phyloP scores from a whole-genome alignment of 2,113 vertebrate genomes.

The Pogonocichla stellata region DNA sequence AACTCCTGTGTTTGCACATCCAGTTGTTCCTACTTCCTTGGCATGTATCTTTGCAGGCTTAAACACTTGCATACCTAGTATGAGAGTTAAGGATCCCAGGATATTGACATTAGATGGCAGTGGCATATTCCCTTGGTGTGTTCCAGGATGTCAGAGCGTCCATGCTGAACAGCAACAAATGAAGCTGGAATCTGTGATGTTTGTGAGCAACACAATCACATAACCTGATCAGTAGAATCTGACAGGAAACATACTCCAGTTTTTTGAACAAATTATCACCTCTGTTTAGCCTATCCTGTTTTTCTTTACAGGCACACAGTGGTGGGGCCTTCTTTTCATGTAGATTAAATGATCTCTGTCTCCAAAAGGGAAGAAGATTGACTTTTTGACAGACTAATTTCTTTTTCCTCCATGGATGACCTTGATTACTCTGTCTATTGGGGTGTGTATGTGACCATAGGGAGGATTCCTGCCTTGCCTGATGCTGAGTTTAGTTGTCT shows the following conservation, averaged over 20 bases:
- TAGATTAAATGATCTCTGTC: neutral
- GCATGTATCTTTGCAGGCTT: neutral
- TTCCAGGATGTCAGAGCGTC: neutral
- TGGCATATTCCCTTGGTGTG: rapidly evolving
- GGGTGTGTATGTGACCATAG: neutral
- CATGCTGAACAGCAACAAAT: neutral
- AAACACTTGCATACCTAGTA: neutral
- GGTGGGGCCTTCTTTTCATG: rapidly evolving
- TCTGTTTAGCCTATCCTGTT: neutral
- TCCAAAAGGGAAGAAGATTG: neutral
- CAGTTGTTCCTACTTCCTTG: neutral
- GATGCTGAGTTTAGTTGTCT: neutral
- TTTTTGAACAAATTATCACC: neutral
- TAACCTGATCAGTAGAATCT: neutral
- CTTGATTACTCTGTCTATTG: neutral
- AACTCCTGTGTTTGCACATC: neutral
- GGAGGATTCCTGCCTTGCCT: neutral
- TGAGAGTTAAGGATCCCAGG: neutral
- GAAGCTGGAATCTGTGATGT: neutral
- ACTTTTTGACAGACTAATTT: neutral
- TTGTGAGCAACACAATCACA: neutral
- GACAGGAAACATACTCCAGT: neutral
- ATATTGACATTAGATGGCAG: neutral
- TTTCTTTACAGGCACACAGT: neutral
- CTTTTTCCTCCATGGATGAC: neutral